Evolutionary conservation across 2,888 invertebrate species (phyloP).

Genomic region (Philopedon plagiatum): DNA sequence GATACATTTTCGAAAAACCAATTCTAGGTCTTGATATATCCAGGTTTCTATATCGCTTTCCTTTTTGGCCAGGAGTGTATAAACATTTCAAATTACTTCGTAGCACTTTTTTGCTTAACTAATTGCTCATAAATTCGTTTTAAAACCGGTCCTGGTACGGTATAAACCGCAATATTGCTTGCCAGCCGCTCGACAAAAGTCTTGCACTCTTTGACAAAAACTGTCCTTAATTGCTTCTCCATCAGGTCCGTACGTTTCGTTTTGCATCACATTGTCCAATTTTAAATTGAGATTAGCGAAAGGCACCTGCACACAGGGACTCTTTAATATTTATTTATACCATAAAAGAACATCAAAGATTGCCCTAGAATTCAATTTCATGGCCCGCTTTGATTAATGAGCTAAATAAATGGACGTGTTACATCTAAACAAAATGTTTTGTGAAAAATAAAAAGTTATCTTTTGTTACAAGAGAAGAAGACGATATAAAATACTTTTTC

Average conservation of each 20-base stretch:
- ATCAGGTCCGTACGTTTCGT: neutral
- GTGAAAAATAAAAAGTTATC: neutral
- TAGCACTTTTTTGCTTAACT: too few relatives aligned
- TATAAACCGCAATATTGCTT: neutral
- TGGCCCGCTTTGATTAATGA: constrained; percentile 30
- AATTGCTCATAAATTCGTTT: neutral
- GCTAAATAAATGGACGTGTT: constrained; percentile 10
- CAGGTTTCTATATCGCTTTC: too few relatives aligned
- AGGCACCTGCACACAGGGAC: constrained; percentile 21
- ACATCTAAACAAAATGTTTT: constrained; percentile 16
- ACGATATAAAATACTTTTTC: too few relatives aligned
- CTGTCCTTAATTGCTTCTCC: neutral
- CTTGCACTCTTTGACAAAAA: too few relatives aligned
- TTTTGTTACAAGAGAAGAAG: too few relatives aligned
- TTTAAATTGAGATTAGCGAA: constrained; percentile 39
- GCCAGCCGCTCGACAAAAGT: neutral
- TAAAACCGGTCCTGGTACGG: neutral
- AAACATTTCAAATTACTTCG: too few relatives aligned
- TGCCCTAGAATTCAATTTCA: constrained; percentile 36
- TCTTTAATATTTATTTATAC: constrained; percentile 34
- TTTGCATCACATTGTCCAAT: neutral
- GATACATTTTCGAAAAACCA: too few relatives aligned
- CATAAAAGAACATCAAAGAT: constrained; percentile 39
- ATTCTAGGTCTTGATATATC: too few relatives aligned
- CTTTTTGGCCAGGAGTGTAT: too few relatives aligned